Evolutionary conservation across 2,113 vertebrate genomes (phyloP).

Genomic region (Nerophis ophidion): DNA sequence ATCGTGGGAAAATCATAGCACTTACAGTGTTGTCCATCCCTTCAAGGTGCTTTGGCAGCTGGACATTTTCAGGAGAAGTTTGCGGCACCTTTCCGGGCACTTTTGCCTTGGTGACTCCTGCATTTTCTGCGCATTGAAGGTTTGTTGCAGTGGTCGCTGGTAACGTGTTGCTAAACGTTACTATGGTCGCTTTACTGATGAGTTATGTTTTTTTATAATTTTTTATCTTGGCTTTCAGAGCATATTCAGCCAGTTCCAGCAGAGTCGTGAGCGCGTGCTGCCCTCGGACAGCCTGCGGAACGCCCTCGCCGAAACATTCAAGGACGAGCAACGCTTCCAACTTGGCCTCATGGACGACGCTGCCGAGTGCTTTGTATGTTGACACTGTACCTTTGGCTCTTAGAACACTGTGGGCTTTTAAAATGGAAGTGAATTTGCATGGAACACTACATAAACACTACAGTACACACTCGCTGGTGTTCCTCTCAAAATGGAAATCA

Average conservation of each 20-base stretch:
- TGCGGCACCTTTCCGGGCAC: constrained; percentile 90
- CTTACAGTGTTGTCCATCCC: constrained; percentile 3
- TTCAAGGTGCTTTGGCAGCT: constrained; percentile 93
- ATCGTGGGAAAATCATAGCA: too few relatives aligned
- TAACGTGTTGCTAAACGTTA: neutral
- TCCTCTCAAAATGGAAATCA: too few relatives aligned
- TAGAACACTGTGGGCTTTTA: neutral
- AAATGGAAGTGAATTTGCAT: neutral
- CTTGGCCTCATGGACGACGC: constrained; percentile 97
- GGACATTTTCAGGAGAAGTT: constrained; percentile 94
- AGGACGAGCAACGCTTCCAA: constrained; percentile 96
- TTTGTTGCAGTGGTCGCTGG: constrained; percentile 38
- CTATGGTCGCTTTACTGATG: neutral
- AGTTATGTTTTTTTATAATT: neutral
- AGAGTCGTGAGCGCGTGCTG: constrained; percentile 90
- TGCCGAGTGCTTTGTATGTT: constrained; percentile 94
- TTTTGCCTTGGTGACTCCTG: constrained; percentile 93
- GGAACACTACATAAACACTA: neutral
- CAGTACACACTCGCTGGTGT: too few relatives aligned
- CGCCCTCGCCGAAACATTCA: constrained; percentile 93
- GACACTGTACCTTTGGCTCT: constrained; percentile 9
- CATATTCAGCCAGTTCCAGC: constrained; percentile 94
- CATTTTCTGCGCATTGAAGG: constrained; percentile 98
- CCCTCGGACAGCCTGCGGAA: constrained; percentile 91
- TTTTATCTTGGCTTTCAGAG: constrained; percentile 66